Conservation (phyloP, 92 coral and sea anemone species). For the Parazoanthus darwini region DNA sequence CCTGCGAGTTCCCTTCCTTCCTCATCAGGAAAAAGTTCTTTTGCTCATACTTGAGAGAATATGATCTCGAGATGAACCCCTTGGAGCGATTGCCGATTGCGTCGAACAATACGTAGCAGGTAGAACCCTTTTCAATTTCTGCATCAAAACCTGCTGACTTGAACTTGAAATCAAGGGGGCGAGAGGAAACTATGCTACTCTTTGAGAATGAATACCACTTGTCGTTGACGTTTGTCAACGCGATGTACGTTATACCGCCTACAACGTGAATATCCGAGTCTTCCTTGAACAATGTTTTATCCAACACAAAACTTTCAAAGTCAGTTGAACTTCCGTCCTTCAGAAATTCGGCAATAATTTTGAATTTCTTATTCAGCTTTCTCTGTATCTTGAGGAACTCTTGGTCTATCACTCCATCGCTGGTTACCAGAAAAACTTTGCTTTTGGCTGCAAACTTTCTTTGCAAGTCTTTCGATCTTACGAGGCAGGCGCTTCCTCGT, state of each 20-base stretch:
- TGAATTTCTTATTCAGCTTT: background rate
- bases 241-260: slow-evolving; percentile 21
- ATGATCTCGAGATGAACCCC: slow-evolving; percentile 13
- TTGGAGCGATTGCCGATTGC: slow-evolving; percentile 38
- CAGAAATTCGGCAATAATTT: slow-evolving; percentile 26
- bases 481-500: slow-evolving; percentile 30
- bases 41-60: slow-evolving; percentile 10
- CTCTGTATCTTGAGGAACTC: background rate
- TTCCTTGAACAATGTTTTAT: background rate
- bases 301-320: slow-evolving; percentile 11
- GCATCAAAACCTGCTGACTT: background rate
- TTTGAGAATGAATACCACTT: background rate
- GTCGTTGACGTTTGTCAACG: slow-evolving; percentile 16
- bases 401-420: slow-evolving; percentile 8
- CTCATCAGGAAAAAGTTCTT: background rate
- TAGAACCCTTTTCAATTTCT: background rate
- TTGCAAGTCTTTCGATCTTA: slow-evolving; percentile 25
- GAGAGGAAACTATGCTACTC: background rate
- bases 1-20: background rate
- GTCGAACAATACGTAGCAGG: slow-evolving; percentile 21
- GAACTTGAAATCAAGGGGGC: slow-evolving; percentile 16
- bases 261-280: slow-evolving; percentile 14
- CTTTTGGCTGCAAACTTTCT: slow-evolving; percentile 1
- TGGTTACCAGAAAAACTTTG: slow-evolving; percentile 33
- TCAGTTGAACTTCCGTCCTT: background rate